These are phyloP conservation scores for Campylomormyrus tamandua DNA, from an alignment of 2,113 vertebrate genomes.

Conservation along the genomic window DNA sequence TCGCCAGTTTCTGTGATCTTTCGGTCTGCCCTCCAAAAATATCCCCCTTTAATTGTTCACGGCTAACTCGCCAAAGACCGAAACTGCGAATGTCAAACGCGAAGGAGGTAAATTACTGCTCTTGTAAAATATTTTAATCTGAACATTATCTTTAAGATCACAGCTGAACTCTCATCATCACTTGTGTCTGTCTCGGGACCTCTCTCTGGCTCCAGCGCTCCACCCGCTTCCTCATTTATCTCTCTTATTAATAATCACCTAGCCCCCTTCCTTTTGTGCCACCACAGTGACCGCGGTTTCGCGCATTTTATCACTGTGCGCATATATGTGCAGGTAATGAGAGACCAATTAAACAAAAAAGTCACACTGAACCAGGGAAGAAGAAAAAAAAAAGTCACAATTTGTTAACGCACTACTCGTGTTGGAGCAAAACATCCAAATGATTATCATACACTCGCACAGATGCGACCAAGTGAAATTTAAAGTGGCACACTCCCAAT, in stretches of 20 bases:
- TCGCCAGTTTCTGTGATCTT: too few relatives aligned
- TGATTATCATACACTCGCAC: neutral
- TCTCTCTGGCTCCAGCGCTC: neutral
- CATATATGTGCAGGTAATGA: neutral
- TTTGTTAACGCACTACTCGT: neutral
- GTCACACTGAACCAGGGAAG: neutral
- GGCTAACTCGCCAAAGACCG: too few relatives aligned
- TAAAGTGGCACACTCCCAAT: neutral
- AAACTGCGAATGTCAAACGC: neutral
- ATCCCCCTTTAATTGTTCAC: too few relatives aligned
- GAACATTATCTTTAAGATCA: neutral
- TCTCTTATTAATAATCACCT: neutral
- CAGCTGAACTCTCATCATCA: neutral
- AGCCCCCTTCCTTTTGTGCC: neutral
- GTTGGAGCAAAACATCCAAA: neutral
- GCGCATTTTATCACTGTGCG: neutral
- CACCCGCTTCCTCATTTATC: neutral
- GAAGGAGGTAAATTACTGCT: neutral
- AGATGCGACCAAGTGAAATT: neutral
- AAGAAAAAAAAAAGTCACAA: neutral
- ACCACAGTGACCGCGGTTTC: neutral
- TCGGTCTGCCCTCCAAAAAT: too few relatives aligned
- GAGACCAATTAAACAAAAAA: neutral
- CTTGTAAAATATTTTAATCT: neutral
- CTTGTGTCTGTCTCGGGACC: neutral